phyloP scores from a whole-genome alignment of 2,888 invertebrate species.

The Plebejus melissa region DNA sequence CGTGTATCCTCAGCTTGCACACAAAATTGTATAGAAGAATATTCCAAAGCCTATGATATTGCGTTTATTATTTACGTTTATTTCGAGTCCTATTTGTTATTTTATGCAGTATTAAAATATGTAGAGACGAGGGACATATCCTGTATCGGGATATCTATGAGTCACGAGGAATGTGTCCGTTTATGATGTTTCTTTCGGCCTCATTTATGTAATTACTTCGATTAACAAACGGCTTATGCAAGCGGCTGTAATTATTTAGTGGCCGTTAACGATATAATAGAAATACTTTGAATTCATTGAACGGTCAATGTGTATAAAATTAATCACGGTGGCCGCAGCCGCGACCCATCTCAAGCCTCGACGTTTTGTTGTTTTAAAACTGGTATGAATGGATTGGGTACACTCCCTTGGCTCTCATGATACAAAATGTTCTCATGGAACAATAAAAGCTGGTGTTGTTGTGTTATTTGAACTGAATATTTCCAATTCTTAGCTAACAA shows the following conservation, averaged over 20 bases:
- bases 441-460: constrained; percentile 61
- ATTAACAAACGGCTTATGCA: constrained; percentile 24
- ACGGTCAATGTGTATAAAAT: constrained; percentile 24
- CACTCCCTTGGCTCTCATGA: constrained; percentile 61
- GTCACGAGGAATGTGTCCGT: constrained; percentile 6
- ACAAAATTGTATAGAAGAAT: neutral
- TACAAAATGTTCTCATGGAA: constrained; percentile 62
- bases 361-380: constrained; percentile 28
- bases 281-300: constrained; percentile 27
- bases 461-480: constrained; percentile 54
- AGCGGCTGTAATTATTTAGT: constrained; percentile 28
- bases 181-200: constrained; percentile 25
- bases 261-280: constrained; percentile 27
- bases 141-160: neutral
- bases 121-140: neutral
- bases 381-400: constrained; percentile 51
- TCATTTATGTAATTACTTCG: constrained; percentile 25
- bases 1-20: neutral
- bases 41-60: neutral
- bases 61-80: neutral
- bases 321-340: constrained; percentile 21
- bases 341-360: constrained; percentile 14
- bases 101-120: neutral
- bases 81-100: neutral
- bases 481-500: constrained; percentile 45